Evolutionary conservation across 2,888 invertebrate species (phyloP).

Genomic region (Capitulum mitella): DNA sequence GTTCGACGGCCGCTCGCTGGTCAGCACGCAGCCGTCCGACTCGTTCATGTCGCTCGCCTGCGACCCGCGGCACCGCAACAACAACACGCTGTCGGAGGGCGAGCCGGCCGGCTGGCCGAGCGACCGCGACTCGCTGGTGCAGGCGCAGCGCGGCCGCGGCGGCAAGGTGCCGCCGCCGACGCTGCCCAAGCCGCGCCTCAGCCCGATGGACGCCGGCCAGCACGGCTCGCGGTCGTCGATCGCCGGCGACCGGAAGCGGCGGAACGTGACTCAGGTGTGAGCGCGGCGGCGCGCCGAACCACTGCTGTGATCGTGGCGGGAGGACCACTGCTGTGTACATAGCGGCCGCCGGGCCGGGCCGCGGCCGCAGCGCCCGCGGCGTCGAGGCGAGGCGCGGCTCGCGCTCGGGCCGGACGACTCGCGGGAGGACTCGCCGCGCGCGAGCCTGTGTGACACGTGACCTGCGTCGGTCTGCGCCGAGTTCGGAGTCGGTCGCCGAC

Average conservation of each 20-base stretch:
- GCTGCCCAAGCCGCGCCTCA: background rate
- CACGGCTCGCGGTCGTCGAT: background rate
- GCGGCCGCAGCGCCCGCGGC: no score
- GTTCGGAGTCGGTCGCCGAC: no score
- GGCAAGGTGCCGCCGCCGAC: background rate
- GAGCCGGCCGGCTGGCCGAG: constrained; percentile 12
- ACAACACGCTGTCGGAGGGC: background rate
- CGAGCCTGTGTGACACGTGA: no score
- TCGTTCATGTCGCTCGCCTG: constrained; percentile 35
- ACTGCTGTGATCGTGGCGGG: background rate
- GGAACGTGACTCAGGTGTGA: constrained; percentile 36
- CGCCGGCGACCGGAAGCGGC: constrained; percentile 34
- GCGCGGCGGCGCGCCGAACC: background rate
- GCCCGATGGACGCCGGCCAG: background rate
- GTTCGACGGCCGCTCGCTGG: constrained; percentile 33
- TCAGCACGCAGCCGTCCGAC: constrained; percentile 35
- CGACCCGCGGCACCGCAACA: constrained; percentile 27
- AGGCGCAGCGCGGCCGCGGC: background rate
- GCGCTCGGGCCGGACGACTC: no score
- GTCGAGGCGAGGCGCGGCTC: no score
- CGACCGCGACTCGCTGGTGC: constrained; percentile 23
- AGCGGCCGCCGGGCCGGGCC: background rate
- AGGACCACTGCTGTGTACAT: background rate
- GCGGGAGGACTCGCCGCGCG: no score
- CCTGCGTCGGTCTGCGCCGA: no score